Base-by-base conservation (phyloP, 2,113 vertebrate species). In the Salvelinus fontinalis region DNA sequence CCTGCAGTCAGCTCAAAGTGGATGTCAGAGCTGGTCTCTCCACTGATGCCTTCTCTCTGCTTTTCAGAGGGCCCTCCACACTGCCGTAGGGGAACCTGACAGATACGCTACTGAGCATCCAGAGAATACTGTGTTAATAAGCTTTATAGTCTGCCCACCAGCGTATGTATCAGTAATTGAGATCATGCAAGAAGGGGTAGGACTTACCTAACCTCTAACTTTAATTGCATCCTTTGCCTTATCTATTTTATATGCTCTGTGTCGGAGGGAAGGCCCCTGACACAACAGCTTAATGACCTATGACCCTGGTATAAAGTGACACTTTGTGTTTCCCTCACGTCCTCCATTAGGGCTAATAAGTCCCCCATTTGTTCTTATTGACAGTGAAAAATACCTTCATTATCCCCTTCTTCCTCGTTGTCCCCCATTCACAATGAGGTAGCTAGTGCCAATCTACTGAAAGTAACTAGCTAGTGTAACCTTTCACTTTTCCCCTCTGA, bases 171-270 rank as follows among this genome's bases (percentile, higher is more conserved):
- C 95, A 92, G 94, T 95, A 93, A 93, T 93, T 91, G 89, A 90
- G 93, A 94, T 95, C 95, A 95, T 95, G 95, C 94, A 93, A 91
- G 92, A 93, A 95, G 95, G 94, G 92, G 93, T 91, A 93, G 92
- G 70, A 94, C 92, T 95, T 93, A 94, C 93, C 90, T 94, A 94
- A 94, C 93, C 93, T 94, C 94, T 95, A 93, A 92, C 93, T 94
- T 94, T 93, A 94, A 94, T 94, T 94, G 95, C 95, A 95, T 93
- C 90, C 62, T 93, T 93, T 93, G 93, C 94, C 93, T 93, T 89
- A 74, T 74, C 75, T 68, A 75, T 82, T 79, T 86, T 76, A 81
- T 86, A 81, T 81, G 76, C 51, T 70, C 74, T 49, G 44, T 68
- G 8, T 34, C 13, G 78, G 81, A 94, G 91, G 90, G 88, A 94